Evolutionary conservation across 1,140 invertebrate genomes (phyloP).

Genomic region (Bilobella aurantiaca): DNA sequence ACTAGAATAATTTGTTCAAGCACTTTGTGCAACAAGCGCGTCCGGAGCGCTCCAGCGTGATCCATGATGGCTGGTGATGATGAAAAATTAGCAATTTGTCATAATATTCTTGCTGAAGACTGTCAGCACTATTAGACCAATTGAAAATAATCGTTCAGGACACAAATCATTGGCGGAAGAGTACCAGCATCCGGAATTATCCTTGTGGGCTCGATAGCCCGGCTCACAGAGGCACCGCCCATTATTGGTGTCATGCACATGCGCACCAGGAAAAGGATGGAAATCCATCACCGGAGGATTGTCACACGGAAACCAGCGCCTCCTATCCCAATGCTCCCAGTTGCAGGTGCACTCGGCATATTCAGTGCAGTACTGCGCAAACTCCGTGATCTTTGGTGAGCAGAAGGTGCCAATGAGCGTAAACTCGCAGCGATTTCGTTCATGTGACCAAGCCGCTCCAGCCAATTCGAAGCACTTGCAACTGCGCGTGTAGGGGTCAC

Average conservation of each 20-base stretch:
- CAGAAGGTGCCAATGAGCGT: not conserved
- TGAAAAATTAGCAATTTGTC: not conserved
- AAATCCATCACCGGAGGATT: not conserved
- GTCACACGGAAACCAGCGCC: not conserved
- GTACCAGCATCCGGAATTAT: not conserved
- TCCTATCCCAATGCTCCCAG: slow-evolving; percentile 1
- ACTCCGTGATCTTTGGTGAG: not conserved
- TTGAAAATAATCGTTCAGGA: not conserved
- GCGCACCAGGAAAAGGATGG: not conserved
- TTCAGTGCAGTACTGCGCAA: not conserved
- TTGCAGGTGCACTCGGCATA: not conserved
- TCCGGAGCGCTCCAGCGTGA: too few species aligned
- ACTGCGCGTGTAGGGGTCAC: not conserved
- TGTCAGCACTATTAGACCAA: not conserved
- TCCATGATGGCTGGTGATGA: too few species aligned
- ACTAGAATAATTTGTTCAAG: too few species aligned
- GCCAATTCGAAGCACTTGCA: not conserved
- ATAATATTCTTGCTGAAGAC: not conserved
- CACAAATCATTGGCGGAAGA: not conserved
- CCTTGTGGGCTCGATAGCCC: not conserved
- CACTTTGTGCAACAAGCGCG: too few species aligned
- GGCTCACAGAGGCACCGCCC: not conserved
- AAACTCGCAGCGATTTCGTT: not conserved
- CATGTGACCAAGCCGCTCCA: not conserved
- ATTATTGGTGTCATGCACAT: not conserved